Conservation (phyloP, 1,140 invertebrate genomes). For the Eueides isabella region DNA sequence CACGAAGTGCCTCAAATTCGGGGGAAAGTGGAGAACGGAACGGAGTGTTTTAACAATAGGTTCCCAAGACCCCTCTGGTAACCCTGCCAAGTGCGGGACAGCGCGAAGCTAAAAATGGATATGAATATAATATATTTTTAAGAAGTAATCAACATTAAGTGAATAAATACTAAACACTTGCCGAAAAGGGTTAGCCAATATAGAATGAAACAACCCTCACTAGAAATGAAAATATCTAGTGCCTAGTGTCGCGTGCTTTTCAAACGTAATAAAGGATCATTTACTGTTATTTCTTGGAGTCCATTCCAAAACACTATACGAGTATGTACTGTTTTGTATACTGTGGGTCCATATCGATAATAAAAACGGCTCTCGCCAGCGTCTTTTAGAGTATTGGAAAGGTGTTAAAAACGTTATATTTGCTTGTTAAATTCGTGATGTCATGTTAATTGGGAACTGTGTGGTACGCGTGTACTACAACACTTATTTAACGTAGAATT, state of each 20-base stretch:
- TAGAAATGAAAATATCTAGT: no score
- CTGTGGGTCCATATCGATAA: constrained; percentile 8
- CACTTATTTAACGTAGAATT: neutral
- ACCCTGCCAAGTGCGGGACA: neutral
- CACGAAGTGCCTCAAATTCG: neutral
- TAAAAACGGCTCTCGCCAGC: constrained; percentile 34
- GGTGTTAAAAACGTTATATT: constrained; percentile 50
- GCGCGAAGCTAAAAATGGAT: neutral
- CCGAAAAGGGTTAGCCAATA: neutral
- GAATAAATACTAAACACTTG: neutral
- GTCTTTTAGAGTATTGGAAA: constrained; percentile 38
- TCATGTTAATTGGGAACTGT: constrained; percentile 18
- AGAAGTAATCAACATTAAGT: neutral
- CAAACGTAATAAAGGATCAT: neutral
- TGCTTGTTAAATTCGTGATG: constrained; percentile 40
- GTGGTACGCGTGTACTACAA: neutral
- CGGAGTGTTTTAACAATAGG: neutral
- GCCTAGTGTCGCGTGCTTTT: neutral
- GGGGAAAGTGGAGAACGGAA: neutral
- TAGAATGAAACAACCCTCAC: no score
- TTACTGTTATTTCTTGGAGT: neutral
- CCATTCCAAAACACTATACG: neutral
- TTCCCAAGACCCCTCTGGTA: neutral
- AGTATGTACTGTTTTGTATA: neutral
- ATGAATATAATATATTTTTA: no score